Percentiles rank a stretch among this genome's conserved stretches.
These are phyloP conservation scores for Pelodiscus sinensis DNA, from an alignment of 2,113 vertebrate species.

Conservation along the genomic window DNA sequence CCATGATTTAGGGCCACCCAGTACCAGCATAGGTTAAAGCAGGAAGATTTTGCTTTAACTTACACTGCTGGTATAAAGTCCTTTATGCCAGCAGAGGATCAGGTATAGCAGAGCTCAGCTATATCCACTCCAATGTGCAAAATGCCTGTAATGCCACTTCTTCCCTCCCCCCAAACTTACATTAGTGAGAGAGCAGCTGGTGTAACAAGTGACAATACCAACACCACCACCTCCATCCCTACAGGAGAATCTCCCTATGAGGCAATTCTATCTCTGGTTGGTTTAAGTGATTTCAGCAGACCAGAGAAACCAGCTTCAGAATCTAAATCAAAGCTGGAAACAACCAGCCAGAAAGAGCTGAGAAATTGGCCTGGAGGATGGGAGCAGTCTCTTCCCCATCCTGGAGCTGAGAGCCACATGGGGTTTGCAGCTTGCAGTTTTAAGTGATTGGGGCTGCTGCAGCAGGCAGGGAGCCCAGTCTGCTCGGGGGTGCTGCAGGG, in stretches of 20 bases:
- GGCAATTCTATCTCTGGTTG: not conserved
- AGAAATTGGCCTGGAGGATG: too few relatives aligned
- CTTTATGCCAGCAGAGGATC: not conserved
- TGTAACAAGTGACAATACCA: not conserved
- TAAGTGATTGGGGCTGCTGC: too few relatives aligned
- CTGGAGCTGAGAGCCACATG: too few relatives aligned
- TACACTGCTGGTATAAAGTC: not conserved
- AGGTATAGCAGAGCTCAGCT: not conserved
- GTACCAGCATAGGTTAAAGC: fast-evolving
- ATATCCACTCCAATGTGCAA: not conserved
- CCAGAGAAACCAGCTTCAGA: not conserved
- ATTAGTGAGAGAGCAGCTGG: not conserved
- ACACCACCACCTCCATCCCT: not conserved
- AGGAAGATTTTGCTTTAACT: not conserved
- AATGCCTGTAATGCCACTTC: fast-evolving
- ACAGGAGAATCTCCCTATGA: too few relatives aligned
- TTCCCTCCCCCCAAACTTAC: not conserved
- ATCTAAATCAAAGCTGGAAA: too few relatives aligned
- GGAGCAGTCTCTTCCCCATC: too few relatives aligned
- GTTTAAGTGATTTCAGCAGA: not conserved
- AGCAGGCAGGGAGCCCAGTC: too few relatives aligned
- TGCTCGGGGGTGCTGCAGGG: too few relatives aligned
- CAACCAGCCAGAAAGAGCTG: too few relatives aligned
- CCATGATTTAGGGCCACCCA: not conserved
- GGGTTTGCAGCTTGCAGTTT: too few relatives aligned